These are phyloP conservation scores for Rhynchophorus ferrugineus DNA, from an alignment of 1,140 invertebrate species.

Conservation along the genomic window DNA sequence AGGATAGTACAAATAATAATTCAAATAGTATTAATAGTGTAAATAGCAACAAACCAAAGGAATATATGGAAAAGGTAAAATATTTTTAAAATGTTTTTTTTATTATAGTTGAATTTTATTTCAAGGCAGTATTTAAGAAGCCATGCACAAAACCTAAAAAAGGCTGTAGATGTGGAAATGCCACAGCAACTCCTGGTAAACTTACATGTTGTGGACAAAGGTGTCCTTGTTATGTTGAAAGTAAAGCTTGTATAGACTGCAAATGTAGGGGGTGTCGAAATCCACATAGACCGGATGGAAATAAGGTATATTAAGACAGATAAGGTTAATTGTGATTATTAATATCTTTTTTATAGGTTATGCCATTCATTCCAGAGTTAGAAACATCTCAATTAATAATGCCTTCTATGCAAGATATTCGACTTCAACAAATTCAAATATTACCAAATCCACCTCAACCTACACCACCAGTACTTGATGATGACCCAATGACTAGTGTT, in stretches of 20 bases:
- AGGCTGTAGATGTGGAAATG: conserved; percentile 87
- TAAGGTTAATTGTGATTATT: neutral
- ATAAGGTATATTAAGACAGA: conserved; percentile 52
- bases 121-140: conserved; percentile 37
- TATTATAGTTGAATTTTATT: conserved; percentile 15
- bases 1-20: conserved; percentile 38
- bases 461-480: conserved; percentile 5
- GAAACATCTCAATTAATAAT: conserved; percentile 15
- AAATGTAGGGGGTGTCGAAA: conserved; percentile 86
- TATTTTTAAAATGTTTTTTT: neutral
- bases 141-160: conserved; percentile 41
- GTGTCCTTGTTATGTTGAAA: conserved; percentile 86
- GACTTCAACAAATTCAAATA: conserved; percentile 19
- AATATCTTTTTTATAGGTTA: conserved; percentile 19
- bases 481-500: conserved; percentile 14
- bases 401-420: conserved; percentile 16
- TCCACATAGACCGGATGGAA: conserved; percentile 71
- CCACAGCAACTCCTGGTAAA: conserved; percentile 77
- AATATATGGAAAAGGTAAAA: conserved; percentile 24
- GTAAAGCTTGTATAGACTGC: conserved; percentile 78
- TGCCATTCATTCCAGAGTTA: conserved; percentile 22
- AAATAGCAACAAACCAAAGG: conserved; percentile 14
- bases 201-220: conserved; percentile 86
- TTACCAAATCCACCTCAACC: conserved; percentile 7
- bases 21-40: conserved; percentile 14